Evolutionary conservation across 2,888 invertebrate species (phyloP), one percentile per base, ranked within the genome.

Genomic region (Noctua fimbriata): DNA sequence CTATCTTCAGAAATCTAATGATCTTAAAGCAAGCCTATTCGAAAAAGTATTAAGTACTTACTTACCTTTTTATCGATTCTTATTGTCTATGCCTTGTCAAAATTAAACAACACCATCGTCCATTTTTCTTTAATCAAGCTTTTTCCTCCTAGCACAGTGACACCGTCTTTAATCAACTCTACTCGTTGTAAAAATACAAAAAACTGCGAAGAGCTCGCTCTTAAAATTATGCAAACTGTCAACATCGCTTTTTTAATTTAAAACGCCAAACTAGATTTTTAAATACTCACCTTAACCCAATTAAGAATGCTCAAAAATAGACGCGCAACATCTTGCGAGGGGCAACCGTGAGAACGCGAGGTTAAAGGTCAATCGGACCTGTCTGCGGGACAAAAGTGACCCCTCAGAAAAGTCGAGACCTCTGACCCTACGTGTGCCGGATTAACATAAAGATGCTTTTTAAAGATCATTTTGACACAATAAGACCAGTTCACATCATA

Each of bases 381-480:
- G 94, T 92, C 89, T 89, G 55, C 63, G 72, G 80, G 73, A 91
- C 93, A 93, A 82, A 92, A 90, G 91, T 92, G 75, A 81, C 87
- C 91, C 92, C 92, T 91, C 90, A 91, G 90, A 91, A 90, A 93
- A 95, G 94, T 96, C 95, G 94, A 93, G 95, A 95, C 95, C 94
- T 95, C 88, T 96, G 95, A 96, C 96, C 96, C 95, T 91, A 93
- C 93, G 94, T 94, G 94, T 94, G 94, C 85, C 89, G 67, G 84
- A 86, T 92, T 92, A 91, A 76, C 90, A 92, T 92, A 89, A 90
- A 91, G 90, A 91, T 84, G 80, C 71, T 73, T 87, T 82, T 83
- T 81, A 89, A 86, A 79, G 55, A 86, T 63, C 83, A 88, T 87
- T 77, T 73, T 41, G 73, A 81, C 76, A 86, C 89, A 89, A 87